phyloP scores from a whole-genome alignment of 2,113 vertebrate genomes.

The Lagopus muta region DNA sequence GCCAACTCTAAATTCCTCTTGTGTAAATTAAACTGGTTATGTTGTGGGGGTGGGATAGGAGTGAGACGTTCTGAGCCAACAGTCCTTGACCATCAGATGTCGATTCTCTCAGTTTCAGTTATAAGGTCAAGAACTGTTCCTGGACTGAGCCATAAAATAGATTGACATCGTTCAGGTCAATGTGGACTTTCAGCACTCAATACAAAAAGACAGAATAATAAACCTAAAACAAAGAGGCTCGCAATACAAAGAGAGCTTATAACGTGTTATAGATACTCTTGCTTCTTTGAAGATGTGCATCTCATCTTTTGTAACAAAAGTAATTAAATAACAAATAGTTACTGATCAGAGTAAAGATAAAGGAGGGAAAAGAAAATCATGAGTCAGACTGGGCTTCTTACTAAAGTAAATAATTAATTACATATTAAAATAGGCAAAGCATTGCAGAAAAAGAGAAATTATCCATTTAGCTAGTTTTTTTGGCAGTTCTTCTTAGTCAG shows the following conservation, averaged over 20 bases:
- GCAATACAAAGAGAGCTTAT: background rate
- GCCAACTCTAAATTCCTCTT: background rate
- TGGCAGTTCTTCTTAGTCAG: background rate
- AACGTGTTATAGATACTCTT: background rate
- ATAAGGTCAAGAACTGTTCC: background rate
- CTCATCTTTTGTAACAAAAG: background rate
- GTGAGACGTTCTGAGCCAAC: background rate
- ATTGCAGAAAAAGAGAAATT: background rate
- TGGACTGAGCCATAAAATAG: background rate
- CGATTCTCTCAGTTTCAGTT: background rate
- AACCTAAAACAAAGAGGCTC: background rate
- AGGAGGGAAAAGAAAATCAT: background rate
- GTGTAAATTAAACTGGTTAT: background rate
- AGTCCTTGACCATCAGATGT: background rate
- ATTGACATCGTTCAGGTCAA: background rate
- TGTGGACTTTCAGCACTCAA: background rate
- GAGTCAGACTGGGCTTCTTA: slow-evolving; percentile 12
- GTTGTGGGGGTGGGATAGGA: background rate
- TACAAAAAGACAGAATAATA: background rate
- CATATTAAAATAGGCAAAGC: slow-evolving; percentile 16
- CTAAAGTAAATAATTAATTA: slow-evolving; percentile 26
- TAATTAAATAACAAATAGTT: background rate
- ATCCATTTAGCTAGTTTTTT: background rate
- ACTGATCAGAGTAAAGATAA: background rate
- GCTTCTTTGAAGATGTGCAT: background rate